Base-by-base conservation (phyloP, 2,113 vertebrate genomes). In the Bubalus kerabau region DNA sequence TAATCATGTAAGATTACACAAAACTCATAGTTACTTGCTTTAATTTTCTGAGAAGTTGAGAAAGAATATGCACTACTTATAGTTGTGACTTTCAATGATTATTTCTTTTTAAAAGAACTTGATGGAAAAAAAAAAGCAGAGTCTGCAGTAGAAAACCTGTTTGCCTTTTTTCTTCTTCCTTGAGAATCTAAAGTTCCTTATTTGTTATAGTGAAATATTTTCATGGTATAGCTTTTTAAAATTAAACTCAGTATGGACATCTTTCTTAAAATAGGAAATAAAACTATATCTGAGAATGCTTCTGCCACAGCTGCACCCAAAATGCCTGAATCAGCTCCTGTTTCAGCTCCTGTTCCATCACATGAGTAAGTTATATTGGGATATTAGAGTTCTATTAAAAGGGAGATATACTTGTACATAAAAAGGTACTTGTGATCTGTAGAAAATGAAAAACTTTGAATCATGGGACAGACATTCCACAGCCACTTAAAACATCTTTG, bases 321-420 rank as follows among this genome's bases (percentile, higher is more conserved):
- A 82, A 98, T 99, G 36, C 98, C 98, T 78, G 97, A 98, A 32
- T 97, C 98, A 71, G 95, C 98, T 62, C 98, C 98, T 91, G 97
- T 98, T 59, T 95, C 98, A 67, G 96, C 98, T 50, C 98, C 99
- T 89, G 97, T 97, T 89, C 96, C 98, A 88, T 97, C 98, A 56
- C 97, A 99, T 98, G 98, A 98, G 99, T 99, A 99, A 99, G 99
- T 99, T 78, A 30, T 43, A 46, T 11, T 74, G 7, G n/a, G 28
- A 67, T 43, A 54, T 82, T 83, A 81, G 87, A 90, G 30, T 91
- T 86, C 48, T 95, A 0, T 82, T 78, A 52, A 90, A 93, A 59
- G 82, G 28, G 82, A 85, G 36, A 86, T 76, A 3, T 78, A n/a
- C n/a, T 32, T 23, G 56, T 56, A 43, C 11, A 36, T 52, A 81